These are phyloP conservation scores for Sinella curviseta DNA, from an alignment of 1,140 invertebrate species.

Conservation along the genomic window DNA sequence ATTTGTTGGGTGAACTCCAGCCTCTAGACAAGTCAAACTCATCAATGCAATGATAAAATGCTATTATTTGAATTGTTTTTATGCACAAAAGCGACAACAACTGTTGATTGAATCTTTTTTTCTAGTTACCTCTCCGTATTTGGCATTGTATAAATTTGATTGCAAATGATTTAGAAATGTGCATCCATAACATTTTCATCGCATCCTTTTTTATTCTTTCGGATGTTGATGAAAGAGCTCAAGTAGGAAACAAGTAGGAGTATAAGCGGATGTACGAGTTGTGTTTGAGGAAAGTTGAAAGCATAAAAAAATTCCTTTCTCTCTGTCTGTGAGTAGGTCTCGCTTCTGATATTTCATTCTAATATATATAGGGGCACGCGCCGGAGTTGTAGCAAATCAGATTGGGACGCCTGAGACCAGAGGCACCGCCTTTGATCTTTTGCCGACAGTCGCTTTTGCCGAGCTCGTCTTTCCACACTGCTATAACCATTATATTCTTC, in stretches of 20 bases:
- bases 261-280: neutral
- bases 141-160: neutral
- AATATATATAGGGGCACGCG: slow-evolving; percentile 44
- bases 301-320: slow-evolving; percentile 19
- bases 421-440: slow-evolving; percentile 50
- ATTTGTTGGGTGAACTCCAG: too few relatives aligned
- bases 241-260: neutral
- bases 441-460: slow-evolving; percentile 49
- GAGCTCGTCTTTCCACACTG: neutral
- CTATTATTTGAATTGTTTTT: too few relatives aligned
- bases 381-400: slow-evolving; percentile 50
- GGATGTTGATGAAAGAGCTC: neutral
- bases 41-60: too few relatives aligned
- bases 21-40: too few relatives aligned
- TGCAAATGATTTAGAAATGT: neutral
- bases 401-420: slow-evolving; percentile 49
- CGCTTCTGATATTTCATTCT: slow-evolving; percentile 23
- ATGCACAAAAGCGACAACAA: too few relatives aligned
- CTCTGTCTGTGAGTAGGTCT: neutral
- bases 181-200: neutral
- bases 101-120: too few relatives aligned
- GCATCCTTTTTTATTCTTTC: neutral
- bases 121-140: too few relatives aligned
- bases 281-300: slow-evolving; percentile 2
- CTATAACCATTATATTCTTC: neutral